Conservation (phyloP, 1,140 invertebrate genomes). For the Psilanteris sp. region DNA sequence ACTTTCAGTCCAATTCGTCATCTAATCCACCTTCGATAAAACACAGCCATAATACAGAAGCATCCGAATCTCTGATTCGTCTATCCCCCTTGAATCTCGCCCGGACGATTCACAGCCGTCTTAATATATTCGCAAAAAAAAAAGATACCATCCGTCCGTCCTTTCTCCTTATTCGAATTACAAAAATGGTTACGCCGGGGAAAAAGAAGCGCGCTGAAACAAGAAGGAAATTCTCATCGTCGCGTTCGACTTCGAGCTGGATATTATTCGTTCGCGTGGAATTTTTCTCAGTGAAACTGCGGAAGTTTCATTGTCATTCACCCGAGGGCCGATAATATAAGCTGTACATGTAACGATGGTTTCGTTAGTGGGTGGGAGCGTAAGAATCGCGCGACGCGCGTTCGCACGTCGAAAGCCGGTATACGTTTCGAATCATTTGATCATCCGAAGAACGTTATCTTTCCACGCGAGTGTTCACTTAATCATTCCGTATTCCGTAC, state of each 20-base stretch:
- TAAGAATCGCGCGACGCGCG: not conserved
- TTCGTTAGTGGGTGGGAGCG: not conserved
- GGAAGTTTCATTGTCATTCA: conserved; percentile 42
- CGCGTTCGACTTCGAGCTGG: conserved; percentile 1
- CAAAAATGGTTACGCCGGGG: conserved; percentile 8
- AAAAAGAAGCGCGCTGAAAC: not conserved
- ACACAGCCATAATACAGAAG: not conserved
- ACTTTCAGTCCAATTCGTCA: not conserved
- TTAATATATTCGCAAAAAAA: conserved; percentile 8
- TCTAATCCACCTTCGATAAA: not conserved
- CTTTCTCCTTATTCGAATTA: not conserved
- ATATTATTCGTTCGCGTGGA: conserved; percentile 17
- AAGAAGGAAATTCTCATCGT: not conserved
- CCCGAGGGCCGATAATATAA: conserved; percentile 32
- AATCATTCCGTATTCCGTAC: conserved; percentile 62
- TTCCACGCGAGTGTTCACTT: conserved; percentile 58
- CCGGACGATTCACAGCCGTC: not conserved
- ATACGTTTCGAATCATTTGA: conserved; percentile 53
- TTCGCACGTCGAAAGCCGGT: conserved; percentile 10
- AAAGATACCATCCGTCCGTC: not conserved
- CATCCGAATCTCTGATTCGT: not conserved
- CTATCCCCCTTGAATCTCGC: not conserved
- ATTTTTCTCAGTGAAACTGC: conserved; percentile 21
- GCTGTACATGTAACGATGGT: conserved; percentile 28
- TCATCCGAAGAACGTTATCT: conserved; percentile 51